These are phyloP conservation scores for Delphinus delphis DNA, from an alignment of 2,113 vertebrate species.

Conservation along the genomic window DNA sequence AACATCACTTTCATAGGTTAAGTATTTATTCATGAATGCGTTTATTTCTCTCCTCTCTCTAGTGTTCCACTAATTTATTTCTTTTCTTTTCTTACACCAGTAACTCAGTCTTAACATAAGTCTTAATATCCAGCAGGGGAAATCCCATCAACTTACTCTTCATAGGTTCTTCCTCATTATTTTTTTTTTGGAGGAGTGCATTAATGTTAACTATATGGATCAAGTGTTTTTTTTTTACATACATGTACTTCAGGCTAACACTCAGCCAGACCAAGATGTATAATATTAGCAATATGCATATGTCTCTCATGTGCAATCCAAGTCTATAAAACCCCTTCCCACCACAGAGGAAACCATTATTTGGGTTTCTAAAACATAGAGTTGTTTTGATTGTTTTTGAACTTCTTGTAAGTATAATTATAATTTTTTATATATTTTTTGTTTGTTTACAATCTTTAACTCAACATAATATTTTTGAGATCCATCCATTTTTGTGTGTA, in stretches of 20 bases:
- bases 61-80: not conserved
- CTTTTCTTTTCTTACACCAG: not conserved
- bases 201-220: not conserved
- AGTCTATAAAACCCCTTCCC: not conserved
- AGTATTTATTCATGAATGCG: not conserved
- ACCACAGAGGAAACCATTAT: not conserved
- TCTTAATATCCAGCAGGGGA: not conserved
- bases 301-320: not conserved
- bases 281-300: not conserved
- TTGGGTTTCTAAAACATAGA: not conserved
- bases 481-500: not conserved
- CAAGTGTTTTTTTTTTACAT: not conserved
- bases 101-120: not conserved
- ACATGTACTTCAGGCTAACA: not conserved
- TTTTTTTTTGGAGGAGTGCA: not conserved
- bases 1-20: not conserved
- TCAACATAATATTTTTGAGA: not conserved
- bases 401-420: not conserved
- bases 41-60: not conserved
- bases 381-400: not conserved
- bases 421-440: not conserved
- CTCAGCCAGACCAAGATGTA: not conserved
- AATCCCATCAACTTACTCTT: not conserved
- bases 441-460: not conserved
- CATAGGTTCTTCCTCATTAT: not conserved